Evolutionary conservation across 2,113 vertebrate species (phyloP), one percentile per base, ranked within the genome.

Genomic region (Chloebia gouldiae): DNA sequence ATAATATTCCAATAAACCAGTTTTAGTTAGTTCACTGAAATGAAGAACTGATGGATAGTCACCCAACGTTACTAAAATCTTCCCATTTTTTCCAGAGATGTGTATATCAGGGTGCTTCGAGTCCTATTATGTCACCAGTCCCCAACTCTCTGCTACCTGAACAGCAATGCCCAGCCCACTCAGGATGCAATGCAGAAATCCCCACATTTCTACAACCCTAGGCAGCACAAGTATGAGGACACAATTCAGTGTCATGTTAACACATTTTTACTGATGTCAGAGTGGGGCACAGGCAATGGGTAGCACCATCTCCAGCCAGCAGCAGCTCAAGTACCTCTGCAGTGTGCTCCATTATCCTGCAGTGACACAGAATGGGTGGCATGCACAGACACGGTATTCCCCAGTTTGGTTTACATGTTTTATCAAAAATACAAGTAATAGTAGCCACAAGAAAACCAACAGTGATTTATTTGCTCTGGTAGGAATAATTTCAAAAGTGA

Each of bases 211-310:
- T 66, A 57, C 50, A 35, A 63, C 2, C 30, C 7, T 5, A 91
- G 45, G 27, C 14, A 49, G 71, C 54, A 81, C 9, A 53, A 33
- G 45, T 28, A 8, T 31, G 30, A 50, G 50, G 40, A 65, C 1
- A 3, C 24, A 66, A 53, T 6, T 10, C 47, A 70, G 49, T 25
- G 42, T 9, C 68, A 22, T 2, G 8, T 57, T 49, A 77, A 57
- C 11, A 44, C 8, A 24, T 19, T 56, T 28, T 22, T 23, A 35
- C 35, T 45, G 37, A 8, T 35, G 33, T 22, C 8, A 3, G 44
- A 92, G 44, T 14, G 27, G 35, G 1, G 4, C 49, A 63, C 0
- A 0, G n/a, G 20, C 1, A 6, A 42, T 10, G 53, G 22, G 45
- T 71, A 64, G 71, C 57, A 73, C 35, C n/a, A 44, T 28, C 31